These are phyloP conservation scores for Deilephila porcellus DNA, from an alignment of 2,888 invertebrate genomes.

Conservation along the genomic window DNA sequence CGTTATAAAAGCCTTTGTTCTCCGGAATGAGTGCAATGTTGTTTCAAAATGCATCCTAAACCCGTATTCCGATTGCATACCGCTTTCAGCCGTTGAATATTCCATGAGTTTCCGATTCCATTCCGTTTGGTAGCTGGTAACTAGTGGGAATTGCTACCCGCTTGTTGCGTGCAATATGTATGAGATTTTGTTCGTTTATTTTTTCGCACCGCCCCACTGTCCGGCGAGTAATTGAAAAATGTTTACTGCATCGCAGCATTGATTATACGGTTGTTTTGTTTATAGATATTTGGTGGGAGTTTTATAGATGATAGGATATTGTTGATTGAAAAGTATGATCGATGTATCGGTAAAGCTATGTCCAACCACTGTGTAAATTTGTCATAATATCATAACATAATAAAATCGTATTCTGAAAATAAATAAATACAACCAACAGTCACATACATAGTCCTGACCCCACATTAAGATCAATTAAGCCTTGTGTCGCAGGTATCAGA, in stretches of 20 bases:
- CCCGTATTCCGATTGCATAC: conserved; percentile 74
- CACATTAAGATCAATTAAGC: too few relatives aligned
- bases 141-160: conserved; percentile 78
- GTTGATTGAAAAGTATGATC: conserved; percentile 10
- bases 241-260: conserved; percentile 48
- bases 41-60: conserved; percentile 68
- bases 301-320: conserved; percentile 34
- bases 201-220: conserved; percentile 69
- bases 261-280: conserved; percentile 35
- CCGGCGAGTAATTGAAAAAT: conserved; percentile 71
- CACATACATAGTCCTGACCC: too few relatives aligned
- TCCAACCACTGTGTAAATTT: not conserved
- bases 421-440: too few relatives aligned
- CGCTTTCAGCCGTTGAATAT: conserved; percentile 76
- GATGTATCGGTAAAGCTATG: not conserved
- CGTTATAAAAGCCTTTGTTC: conserved; percentile 52
- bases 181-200: conserved; percentile 77
- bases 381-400: too few relatives aligned
- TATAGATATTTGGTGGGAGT: conserved; percentile 36
- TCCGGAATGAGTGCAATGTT: conserved; percentile 52
- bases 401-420: too few relatives aligned
- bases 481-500: too few relatives aligned
- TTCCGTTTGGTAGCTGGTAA: conserved; percentile 63
- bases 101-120: conserved; percentile 70
- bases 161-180: conserved; percentile 78